phyloP scores from a whole-genome alignment of 2,113 vertebrate species.

The Riparia riparia region DNA sequence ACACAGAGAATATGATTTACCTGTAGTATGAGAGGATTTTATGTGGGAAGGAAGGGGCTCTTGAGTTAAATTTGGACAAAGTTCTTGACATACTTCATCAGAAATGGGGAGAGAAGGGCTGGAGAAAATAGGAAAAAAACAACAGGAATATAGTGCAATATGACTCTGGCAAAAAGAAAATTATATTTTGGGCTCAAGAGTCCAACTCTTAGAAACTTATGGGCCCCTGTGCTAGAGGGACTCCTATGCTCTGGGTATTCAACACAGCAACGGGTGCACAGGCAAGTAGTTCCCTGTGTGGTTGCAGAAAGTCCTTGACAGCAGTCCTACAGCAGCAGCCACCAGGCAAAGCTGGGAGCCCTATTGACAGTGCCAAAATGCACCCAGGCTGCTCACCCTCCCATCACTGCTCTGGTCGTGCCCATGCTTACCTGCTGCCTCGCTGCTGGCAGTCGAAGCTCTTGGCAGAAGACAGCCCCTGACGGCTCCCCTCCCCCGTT shows the following conservation, averaged over 20 bases:
- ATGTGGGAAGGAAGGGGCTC: background rate
- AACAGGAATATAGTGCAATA: background rate
- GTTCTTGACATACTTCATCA: background rate
- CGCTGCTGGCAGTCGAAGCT: rapidly evolving
- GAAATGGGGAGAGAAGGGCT: background rate
- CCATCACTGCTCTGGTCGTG: background rate
- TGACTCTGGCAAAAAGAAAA: background rate
- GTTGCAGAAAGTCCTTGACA: background rate
- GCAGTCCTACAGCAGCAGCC: background rate
- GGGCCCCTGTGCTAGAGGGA: background rate
- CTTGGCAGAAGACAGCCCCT: background rate
- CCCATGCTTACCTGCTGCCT: background rate
- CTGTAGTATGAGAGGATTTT: background rate
- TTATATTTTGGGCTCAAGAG: background rate
- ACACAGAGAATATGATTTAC: background rate
- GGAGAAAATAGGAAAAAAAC: background rate
- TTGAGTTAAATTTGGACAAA: background rate
- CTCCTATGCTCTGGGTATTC: too few species aligned
- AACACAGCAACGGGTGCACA: background rate
- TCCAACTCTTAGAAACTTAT: background rate
- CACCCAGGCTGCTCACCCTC: background rate
- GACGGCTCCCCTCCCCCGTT: background rate
- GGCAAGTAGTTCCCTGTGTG: background rate
- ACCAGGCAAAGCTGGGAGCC: background rate
- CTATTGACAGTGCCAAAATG: background rate